Base-by-base conservation (phyloP, 2,113 vertebrate genomes). In the Oenanthe melanoleuca region DNA sequence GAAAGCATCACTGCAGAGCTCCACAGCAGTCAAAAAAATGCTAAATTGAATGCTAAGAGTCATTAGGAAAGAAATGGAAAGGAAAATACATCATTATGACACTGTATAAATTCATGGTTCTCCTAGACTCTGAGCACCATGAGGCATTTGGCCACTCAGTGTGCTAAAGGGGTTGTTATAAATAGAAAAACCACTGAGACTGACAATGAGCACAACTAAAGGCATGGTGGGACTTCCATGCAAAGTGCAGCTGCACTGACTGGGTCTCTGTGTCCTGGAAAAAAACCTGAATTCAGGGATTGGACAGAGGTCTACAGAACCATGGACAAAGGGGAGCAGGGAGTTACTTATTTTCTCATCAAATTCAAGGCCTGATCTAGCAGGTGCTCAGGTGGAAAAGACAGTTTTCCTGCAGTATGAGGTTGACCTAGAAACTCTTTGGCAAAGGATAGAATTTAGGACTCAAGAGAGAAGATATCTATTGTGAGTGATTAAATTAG, bases 11-110 rank as follows among this genome's bases (percentile, higher is more conserved):
- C 7, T 81, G 74, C 67, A 73, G 38, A 92, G 59, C 55, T 92
- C 60, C 83, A 45, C 25, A 83, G 56, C 60, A 75, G 95, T 82
- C 28, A 86, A 86, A 89, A 92, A 92, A 88, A 61, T 22, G 33
- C 13, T 77, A 86, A 90, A 86, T 60, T 33, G 44, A 92, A 77
- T 70, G 42, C 21, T 82, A 63, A 88, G 67, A 78, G 45, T 86
- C 67, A 80, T 96, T 96, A 92, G 34, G 60, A 83, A 77, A 80
- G 37, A 92, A 90, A 80, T 26, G 52, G 79, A 70, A 94, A 93
- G 59, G 33, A 72, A 92, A 93, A 93, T 5, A 80, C 23, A 38
- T 93, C 63, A 37, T 88, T 77, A 86, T 50, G 88, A 28, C 34
- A 47, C 17, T 50, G 18, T 28, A 61, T 55, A 77, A 88, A 86